Evolutionary conservation across 2,888 invertebrate species (phyloP), one percentile per base, ranked within the genome.

Genomic region (Doris montereyensis): DNA sequence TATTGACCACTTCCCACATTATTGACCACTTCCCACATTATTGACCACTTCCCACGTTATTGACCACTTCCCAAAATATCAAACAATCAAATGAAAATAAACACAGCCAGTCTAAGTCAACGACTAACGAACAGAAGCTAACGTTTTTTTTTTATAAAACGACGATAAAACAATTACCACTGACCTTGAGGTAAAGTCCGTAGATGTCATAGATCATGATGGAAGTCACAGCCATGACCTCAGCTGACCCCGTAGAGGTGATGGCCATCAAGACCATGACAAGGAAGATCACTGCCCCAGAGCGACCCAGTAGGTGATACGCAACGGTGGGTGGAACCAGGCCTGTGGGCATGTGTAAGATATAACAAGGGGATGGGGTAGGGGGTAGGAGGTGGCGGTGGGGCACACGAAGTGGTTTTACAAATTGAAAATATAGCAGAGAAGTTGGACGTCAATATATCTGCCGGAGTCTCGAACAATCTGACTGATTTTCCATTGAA

Each of bases 261-360:
- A 91, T 88, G 0, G 91, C 91, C 90, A 91, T 89, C n/a, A 91
- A 77, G 5, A 92, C 85, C 87, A 91, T 86, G 8, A 90, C 70
- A 17, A 90, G 83, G 57, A 91, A 87, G 76, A 90, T 78, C 30
- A 89, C 77, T 71, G 87, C 88, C 1, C 91, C 91, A 0, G 85
- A 70, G 30, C 81, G 85, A 2, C 91, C 91, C 76, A 91, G 84
- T 71, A 91, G 80, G 41, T 83, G 85, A 77, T 90, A 88, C 0
- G 91, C 90, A 0, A 92, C 91, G 2, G 87, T 83, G 0, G 90
- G 89, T 1, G 90, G 86, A 1, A 91, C 89, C 65, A 91, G 82
- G 30, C 91, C 91, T 90, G 82, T 10, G 28, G 1, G 26, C 1
- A 75, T 21, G n/a, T 8, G 1, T 1, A 34, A 41, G 3, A 62